Base-by-base conservation (phyloP, 2,797 vertebrate genomes). In the Manis javanica region DNA sequence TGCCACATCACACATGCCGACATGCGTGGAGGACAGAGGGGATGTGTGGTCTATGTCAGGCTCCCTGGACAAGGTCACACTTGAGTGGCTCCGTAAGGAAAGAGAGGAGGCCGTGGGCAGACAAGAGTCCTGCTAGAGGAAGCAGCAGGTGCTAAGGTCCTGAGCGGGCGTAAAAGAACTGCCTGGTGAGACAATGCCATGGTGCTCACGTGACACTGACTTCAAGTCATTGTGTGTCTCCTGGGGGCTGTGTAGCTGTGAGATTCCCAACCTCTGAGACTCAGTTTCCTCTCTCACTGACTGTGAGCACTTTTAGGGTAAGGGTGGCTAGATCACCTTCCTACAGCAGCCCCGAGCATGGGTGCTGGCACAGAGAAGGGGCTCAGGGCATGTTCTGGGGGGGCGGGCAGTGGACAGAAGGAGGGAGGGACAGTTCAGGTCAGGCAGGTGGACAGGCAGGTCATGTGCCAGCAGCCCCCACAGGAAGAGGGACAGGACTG, bases 1-100 rank as follows among this genome's bases (percentile, higher is more conserved):
- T 7, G 19, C 15, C 42, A 0, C 0, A 2, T 2, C 19, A 7
- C 0, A 0, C 12, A 0, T 0, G 14, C 5, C 49, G 61, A 39
- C 0, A 0, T 7, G 16, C 10, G 1, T 5, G 15, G 6, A 16
- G 53, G 23, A 29, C 10, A 6, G 61, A 34, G 61, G 14, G 46
- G 13, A 31, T 21, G 26, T 34, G 26, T 3, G 37, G n/a, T 19
- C 59, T 24, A 3, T 5, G 2, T 19, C 19, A 57, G 8, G 14
- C 75, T 53, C 19, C 64, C 91, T 63, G 53, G 66, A 15, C 23
- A 21, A 51, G 14, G 31, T 3, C 39, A 59, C 13, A 2, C 5
- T 0, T 5, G 11, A 4, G 4, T 39, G 12, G 39, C 18, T 34
- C 55, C 77, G 46, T 11, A 39, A 57, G 63, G 37, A 81, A 2